Evolutionary conservation across 2,797 vertebrate species (phyloP).

Genomic region (Chaenodraco wilsoni): DNA sequence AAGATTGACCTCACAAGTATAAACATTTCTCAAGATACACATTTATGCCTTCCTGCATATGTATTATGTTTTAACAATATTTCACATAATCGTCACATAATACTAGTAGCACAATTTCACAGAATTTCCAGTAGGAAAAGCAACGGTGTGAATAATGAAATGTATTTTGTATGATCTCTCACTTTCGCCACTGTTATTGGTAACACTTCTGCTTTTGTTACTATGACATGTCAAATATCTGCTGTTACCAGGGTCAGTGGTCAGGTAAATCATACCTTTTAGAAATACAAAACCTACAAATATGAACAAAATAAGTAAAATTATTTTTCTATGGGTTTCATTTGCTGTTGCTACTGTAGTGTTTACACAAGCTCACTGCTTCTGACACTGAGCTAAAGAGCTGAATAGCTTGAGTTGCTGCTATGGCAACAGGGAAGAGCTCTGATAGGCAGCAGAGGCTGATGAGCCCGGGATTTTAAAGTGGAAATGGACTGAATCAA

Average conservation of each 20-base stretch:
- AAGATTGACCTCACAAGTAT: too few relatives aligned
- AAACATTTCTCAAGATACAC: too few relatives aligned
- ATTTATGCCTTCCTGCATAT: too few relatives aligned
- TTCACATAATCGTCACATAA: too few relatives aligned
- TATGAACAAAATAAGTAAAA: not conserved
- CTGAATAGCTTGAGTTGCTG: slow-evolving; percentile 50
- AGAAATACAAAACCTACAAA: not conserved
- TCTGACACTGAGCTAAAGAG: slow-evolving; percentile 39
- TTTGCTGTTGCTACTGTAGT: slow-evolving; percentile 1
- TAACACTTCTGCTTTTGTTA: not conserved
- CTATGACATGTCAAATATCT: not conserved
- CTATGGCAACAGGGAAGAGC: slow-evolving; percentile 61
- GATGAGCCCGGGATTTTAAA: slow-evolving; percentile 39
- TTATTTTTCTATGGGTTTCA: not conserved
- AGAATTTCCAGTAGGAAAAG: too few relatives aligned
- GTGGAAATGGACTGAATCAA: slow-evolving; percentile 31
- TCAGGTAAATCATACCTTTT: not conserved
- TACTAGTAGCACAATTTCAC: too few relatives aligned
- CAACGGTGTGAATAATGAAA: not conserved
- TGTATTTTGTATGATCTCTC: not conserved
- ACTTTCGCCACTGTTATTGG: not conserved
- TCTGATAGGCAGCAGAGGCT: slow-evolving; percentile 37
- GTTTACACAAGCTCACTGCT: slow-evolving; percentile 34
- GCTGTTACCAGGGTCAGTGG: not conserved
- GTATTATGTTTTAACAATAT: too few relatives aligned